Base-by-base conservation (phyloP, 2,797 vertebrate genomes). In the Hemitrygon akajei region DNA sequence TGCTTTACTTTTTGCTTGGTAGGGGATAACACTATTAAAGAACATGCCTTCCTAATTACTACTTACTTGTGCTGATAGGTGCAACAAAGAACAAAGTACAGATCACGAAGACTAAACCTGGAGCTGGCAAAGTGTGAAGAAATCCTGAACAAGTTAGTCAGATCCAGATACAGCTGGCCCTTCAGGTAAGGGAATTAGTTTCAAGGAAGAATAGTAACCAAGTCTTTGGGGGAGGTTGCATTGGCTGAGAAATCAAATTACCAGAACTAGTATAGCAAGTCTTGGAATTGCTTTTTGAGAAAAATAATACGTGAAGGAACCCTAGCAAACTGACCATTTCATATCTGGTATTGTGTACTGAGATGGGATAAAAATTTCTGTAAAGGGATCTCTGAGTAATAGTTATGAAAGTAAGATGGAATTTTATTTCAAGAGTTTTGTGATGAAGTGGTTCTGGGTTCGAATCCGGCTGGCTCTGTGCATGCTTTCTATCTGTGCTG, bases 91-190 rank as follows among this genome's bases (percentile, higher is more conserved):
- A 96, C 94, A 96, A 97, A 96, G 94, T 96, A 96, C 75, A 96
- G 76, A 94, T 96, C 0, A 94, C 97, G 95, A 95, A 96, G 97
- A 94, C 98, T 98, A 94, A 97, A 93, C 89, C 95, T 98, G 1
- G 98, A 99, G 95, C 94, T 99, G 94, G 98, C 98, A 96, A 98
- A 98, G 94, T 99, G 99, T 71, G 98, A 99, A 94, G 98, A 99
- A 93, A 98, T 99, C 94, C 97, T 99, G 63, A 96, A 97, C 95
- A 99, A 99, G 95, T 95, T 99, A 76, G 95, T 97, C n/a, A 99
- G 98, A 94, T 99, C 98, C 95, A 97, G 98, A 94, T 98, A 98
- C 96, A 99, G 98, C 95, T 99, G 99, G 99, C 98, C 99, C 58
- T 99, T 99, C 97, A 98, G 98, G 99, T 99, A 96, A 96, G 97